phyloP scores from a whole-genome alignment of 2,888 invertebrate genomes.

The Liopterus haemorrhoidalis region DNA sequence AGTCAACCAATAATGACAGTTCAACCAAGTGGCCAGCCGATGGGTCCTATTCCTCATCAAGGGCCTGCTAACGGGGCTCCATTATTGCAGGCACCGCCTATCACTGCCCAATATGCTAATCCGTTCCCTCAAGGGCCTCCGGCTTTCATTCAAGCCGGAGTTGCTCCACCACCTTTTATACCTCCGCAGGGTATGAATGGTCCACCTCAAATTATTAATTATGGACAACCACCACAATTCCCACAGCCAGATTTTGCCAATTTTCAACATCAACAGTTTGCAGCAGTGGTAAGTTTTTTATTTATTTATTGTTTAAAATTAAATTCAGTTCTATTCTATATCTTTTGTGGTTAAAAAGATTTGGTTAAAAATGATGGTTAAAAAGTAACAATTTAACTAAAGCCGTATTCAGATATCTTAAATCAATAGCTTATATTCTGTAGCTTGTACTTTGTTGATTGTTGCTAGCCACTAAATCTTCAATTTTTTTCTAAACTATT shows the following conservation, averaged over 20 bases:
- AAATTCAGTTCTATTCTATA: not conserved
- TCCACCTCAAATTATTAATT: slow-evolving; percentile 41
- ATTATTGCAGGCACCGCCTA: slow-evolving; percentile 36
- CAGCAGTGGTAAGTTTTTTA: slow-evolving; percentile 39
- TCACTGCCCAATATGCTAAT: slow-evolving; percentile 35
- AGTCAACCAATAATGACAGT: slow-evolving; percentile 24
- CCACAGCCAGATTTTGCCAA: slow-evolving; percentile 33
- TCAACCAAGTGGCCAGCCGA: slow-evolving; percentile 17
- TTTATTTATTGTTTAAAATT: slow-evolving; percentile 3
- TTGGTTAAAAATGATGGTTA: no score
- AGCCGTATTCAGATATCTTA: no score
- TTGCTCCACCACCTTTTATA: slow-evolving; percentile 35
- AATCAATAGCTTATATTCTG: no score
- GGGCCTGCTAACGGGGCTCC: slow-evolving; percentile 36
- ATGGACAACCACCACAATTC: slow-evolving; percentile 41
- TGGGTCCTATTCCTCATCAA: slow-evolving; percentile 24
- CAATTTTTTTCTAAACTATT: no score
- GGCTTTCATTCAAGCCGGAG: slow-evolving; percentile 37
- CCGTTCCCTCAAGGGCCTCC: slow-evolving; percentile 26
- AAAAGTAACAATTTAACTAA: no score
- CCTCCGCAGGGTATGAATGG: slow-evolving; percentile 38
- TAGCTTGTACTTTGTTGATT: no score
- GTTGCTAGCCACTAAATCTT: no score
- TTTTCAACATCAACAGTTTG: slow-evolving; percentile 40
- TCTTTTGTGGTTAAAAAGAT: no score